A percentile compares a stretch with the other conserved stretches of the same genome.
phyloP scores from a whole-genome alignment of 2,888 invertebrate genomes.

The Netelia virgata region DNA sequence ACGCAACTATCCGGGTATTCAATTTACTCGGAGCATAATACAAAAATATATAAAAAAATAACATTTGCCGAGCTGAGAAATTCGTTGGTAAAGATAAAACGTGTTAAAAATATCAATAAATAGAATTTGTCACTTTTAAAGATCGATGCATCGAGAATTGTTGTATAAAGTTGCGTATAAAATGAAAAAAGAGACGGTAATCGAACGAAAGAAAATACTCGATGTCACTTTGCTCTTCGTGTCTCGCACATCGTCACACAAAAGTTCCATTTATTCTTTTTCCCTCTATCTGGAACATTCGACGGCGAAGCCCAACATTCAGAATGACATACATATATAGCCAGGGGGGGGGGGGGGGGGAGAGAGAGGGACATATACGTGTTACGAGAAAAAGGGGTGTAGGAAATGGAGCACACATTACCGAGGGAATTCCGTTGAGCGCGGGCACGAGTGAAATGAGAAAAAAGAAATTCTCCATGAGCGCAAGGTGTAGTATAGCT shows the following conservation, averaged over 20 bases:
- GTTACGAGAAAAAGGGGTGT: not conserved
- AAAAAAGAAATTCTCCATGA: constrained; percentile 29
- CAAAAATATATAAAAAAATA: too few relatives aligned
- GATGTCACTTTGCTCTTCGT: not conserved
- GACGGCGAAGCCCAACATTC: constrained; percentile 10
- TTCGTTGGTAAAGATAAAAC: too few relatives aligned
- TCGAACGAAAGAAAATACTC: too few relatives aligned
- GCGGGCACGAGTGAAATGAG: constrained; percentile 25
- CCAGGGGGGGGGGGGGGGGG: too few relatives aligned
- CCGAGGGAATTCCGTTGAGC: constrained; percentile 51
- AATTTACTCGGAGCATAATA: too few relatives aligned
- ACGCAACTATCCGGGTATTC: not conserved
- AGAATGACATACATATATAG: constrained; percentile 6
- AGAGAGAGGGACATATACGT: not conserved
- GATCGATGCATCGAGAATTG: too few relatives aligned
- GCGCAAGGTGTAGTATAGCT: constrained; percentile 17
- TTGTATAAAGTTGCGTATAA: too few relatives aligned
- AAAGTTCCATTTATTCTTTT: constrained; percentile 10
- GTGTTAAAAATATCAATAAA: too few relatives aligned
- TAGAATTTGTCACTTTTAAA: too few relatives aligned
- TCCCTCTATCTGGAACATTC: constrained; percentile 1
- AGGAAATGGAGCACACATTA: constrained; percentile 40
- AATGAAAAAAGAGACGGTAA: too few relatives aligned
- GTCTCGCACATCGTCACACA: not conserved
- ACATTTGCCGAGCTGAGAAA: too few relatives aligned